Evolutionary conservation across 1,140 invertebrate genomes (phyloP).

Genomic region (Apis cerana): DNA sequence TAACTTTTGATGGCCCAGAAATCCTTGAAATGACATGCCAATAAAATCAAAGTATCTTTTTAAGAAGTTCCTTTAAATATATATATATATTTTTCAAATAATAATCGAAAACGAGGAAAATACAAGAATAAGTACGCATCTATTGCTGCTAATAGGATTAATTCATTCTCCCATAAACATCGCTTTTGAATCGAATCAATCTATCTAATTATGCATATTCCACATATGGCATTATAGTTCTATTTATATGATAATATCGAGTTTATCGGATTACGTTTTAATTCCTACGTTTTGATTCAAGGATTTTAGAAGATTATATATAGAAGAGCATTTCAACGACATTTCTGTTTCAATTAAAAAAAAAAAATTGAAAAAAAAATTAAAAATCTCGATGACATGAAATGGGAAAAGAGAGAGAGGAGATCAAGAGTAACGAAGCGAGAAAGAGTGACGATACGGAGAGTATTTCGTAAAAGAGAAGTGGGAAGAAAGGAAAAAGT

Average conservation of each 20-base stretch:
- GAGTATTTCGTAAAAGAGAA: conserved; percentile 19
- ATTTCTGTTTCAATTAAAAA: too few relatives aligned
- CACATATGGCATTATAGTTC: neutral
- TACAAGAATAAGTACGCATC: too few relatives aligned
- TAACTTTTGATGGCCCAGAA: neutral
- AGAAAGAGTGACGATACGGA: neutral
- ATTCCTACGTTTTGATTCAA: neutral
- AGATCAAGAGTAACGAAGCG: too few relatives aligned
- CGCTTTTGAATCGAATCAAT: neutral
- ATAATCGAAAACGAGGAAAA: neutral
- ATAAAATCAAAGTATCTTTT: neutral
- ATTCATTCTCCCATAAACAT: too few relatives aligned
- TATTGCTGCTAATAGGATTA: too few relatives aligned
- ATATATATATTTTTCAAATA: neutral
- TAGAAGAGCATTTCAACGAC: too few relatives aligned
- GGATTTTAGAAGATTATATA: neutral
- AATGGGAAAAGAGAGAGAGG: too few relatives aligned
- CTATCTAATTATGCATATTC: neutral
- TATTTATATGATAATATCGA: neutral
- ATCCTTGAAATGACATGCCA: conserved; percentile 6
- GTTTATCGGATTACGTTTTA: neutral
- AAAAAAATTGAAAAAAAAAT: too few relatives aligned
- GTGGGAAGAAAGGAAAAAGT: conserved; percentile 47
- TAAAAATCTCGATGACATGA: too few relatives aligned
- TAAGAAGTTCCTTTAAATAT: neutral